Evolutionary conservation across 2,113 vertebrate genomes (phyloP).

Genomic region (Peromyscus polionotus): DNA sequence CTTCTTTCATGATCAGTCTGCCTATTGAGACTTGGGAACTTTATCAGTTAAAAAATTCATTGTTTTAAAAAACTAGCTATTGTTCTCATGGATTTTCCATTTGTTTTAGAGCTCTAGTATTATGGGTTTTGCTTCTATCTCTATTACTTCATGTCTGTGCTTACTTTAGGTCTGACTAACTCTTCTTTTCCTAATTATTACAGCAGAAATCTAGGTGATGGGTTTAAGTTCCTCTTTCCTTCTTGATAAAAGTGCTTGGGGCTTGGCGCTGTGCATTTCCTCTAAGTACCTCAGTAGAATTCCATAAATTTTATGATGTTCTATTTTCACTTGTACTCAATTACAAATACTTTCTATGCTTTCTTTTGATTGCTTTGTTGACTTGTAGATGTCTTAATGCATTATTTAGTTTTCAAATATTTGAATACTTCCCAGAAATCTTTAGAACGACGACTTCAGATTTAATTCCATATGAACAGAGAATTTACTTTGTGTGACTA

Average conservation of each 20-base stretch:
- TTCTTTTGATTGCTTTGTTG: not conserved
- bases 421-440: not conserved
- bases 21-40: not conserved
- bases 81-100: not conserved
- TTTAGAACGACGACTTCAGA: not conserved
- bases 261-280: not conserved
- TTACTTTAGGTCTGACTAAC: not conserved
- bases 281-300: not conserved
- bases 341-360: not conserved
- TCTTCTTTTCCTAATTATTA: not conserved
- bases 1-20: not conserved
- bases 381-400: not conserved
- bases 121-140: not conserved
- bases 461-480: not conserved
- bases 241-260: not conserved
- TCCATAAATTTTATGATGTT: not conserved
- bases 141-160: not conserved
- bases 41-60: not conserved
- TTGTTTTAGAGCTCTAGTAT: not conserved
- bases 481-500: not conserved
- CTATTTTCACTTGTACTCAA: not conserved
- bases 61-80: not conserved
- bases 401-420: conserved; percentile 2
- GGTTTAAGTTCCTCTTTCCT: not conserved
- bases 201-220: not conserved